Evolutionary conservation across 2,797 vertebrate species (phyloP), one percentile per base, ranked within the genome.

Genomic region (Paguma larvata): DNA sequence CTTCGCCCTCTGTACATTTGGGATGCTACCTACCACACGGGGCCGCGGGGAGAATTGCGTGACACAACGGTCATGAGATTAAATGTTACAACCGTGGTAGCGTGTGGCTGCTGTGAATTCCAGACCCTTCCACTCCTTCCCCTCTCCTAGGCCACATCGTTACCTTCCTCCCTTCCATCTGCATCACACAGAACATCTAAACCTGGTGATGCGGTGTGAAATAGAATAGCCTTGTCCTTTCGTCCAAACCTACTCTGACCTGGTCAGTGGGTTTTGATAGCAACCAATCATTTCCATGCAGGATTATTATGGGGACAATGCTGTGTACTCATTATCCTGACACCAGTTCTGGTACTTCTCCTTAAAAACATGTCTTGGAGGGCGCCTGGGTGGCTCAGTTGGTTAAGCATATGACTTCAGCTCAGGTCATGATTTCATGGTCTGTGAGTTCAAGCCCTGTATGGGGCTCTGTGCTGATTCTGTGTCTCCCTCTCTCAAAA

Each of bases 241-340:
- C n/a, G 87, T 19, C 38, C 19, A 63, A 78, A 75, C 27, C 23
- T 77, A 27, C 48, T 67, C 68, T 41, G 85, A 41, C 72, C 70
- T 51, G 51, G 51, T 51, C 65, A 78, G 12, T n/a, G 19, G 53
- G 16, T 70, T 97, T 95, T 85, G 46, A 93, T 72, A 68, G 16
- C 65, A 88, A 73, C 53, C n/a, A 46, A 27, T 85, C 70, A 79
- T 65, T 87, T 94, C 82, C 70, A 94, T 3, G 25, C 2, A 16
- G 63, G 59, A 44, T 7, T 19, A 30, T 65, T 51, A 19, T 10
- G 32, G 18, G 12, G 34, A 75, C 25, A 65, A 63, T 12, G 38
- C 34, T 59, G 10, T 59, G 68, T 72, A 88, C 34, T 70, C 82
- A 0, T 68, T 53, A 3, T 87, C 65, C 56, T 87, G 89, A 94